Percentiles rank a stretch among this genome's conserved stretches.
Conservation (phyloP, 2,888 invertebrate genomes). For the Oithona nana region DNA sequence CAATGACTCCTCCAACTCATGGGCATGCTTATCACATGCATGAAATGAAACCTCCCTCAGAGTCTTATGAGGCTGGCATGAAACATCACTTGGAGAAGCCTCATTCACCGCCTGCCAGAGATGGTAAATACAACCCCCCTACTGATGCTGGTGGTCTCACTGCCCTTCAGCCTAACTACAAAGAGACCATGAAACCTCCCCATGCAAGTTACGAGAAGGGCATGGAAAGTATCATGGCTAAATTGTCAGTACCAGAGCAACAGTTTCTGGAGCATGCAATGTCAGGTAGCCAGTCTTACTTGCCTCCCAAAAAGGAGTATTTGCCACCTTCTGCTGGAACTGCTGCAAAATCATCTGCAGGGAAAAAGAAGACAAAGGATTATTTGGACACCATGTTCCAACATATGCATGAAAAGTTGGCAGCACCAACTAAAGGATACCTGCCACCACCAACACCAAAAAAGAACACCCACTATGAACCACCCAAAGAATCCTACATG, state of each 20-base stretch:
- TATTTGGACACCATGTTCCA: background rate
- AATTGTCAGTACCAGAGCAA: background rate
- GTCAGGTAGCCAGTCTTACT: background rate
- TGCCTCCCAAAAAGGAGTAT: constrained; percentile 4
- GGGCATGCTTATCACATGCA: background rate
- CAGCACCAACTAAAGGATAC: background rate
- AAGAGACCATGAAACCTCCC: background rate
- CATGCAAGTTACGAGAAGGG: background rate
- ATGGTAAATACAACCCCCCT: too few species aligned
- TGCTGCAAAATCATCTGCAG: too few species aligned
- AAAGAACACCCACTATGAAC: background rate
- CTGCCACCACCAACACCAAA: background rate
- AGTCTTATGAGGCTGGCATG: background rate
- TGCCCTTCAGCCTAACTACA: too few species aligned
- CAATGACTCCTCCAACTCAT: background rate
- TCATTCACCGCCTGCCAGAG: too few species aligned
- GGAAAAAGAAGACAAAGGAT: too few species aligned
- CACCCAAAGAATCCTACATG: background rate
- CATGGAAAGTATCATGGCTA: background rate
- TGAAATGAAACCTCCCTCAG: background rate
- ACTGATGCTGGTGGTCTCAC: too few species aligned
- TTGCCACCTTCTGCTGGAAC: background rate
- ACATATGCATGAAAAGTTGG: background rate
- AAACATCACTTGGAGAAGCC: background rate
- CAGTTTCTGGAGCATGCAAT: background rate